Base-by-base conservation (phyloP, 2,797 vertebrate genomes). In the Holocentrus rufus region DNA sequence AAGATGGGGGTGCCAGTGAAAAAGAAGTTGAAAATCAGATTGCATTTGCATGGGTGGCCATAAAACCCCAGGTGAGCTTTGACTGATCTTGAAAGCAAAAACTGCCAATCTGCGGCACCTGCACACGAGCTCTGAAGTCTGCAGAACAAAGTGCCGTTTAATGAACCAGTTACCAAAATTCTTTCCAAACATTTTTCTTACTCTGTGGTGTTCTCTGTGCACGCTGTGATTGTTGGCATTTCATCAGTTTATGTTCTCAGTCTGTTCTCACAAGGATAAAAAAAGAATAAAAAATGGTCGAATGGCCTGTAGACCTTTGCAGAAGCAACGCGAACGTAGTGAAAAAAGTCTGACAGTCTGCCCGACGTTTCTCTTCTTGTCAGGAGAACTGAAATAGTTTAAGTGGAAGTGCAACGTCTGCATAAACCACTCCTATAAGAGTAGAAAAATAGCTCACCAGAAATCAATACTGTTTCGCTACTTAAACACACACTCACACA, bases 41-140 rank as follows among this genome's bases (percentile, higher is more conserved):
- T 0, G 5, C 0, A 80, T 89, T 88, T 88, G 73, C 72, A 87
- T 80, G 52, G 80, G 83, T 64, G 60, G 62, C 34, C 25, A 54
- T n/a, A 4, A 69, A 84, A 61, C 65, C 30, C 15, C 70, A 65
- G 74, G 25, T 72, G 55, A 71, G 5, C 27, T 2, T 60, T 57
- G 10, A 27, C 5, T 20, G 20, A 58, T 46, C 20, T 36, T 9
- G 9, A 54, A 5, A 2, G 3, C 1, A 1, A 20, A 47, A 27
- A 58, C 7, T 8, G 8, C 27, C 9, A 15, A 34, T 9, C 55
- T n/a, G 9, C 1, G 52, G 34, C 59, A 76, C n/a, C 54, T 59
- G 79, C 3, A 18, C 69, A 8, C 20, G 17, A 31, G 30, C 4
- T 5, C 18, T 15, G 30, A 57, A 18, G 30, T 22, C 30, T 53